Evolutionary conservation across 53 echinoderm and acorn worm species (phyloP), one percentile per base, ranked within the genome.

Genomic region (Stichopus horrens): DNA sequence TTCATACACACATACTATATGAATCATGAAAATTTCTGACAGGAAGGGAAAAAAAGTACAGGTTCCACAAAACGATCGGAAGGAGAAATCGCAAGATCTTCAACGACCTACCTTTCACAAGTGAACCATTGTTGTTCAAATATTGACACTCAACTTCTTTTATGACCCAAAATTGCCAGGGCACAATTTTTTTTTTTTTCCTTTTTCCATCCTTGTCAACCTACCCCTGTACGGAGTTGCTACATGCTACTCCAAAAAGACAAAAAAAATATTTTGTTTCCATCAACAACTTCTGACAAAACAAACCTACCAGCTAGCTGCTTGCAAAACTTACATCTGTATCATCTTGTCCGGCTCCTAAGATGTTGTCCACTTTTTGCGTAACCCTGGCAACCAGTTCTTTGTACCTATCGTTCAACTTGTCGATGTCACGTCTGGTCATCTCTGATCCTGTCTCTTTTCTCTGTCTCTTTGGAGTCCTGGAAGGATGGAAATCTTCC

Each of bases 321-420:
- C 75, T 10, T 37, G 37, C 9, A 75, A 55, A 81, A 81, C 81
- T 81, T 81, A 81, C 81, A 81, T 81, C 81, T 57, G 18, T 7
- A 58, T 57, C 81, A 53, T 53, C 63, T 63, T 20, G 71, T n/a
- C 96, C 93, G 9, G 90, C 95, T 5, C 91, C 82, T 5, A 90
- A 81, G 63, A 96, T 92, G 57, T 77, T 87, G 88, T 96, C 94
- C 75, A 96, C 91, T 52, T 90, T 83, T 0, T 90, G 87, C 11
- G 88, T 88, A 23, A 94, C 94, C 54, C 89, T 91, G 73, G 94
- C 95, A 55, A 92, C 95, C 81, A 97, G 87, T 7, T 92, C 92
- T 4, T 76, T 86, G 90, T 97, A 97, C 20, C 95, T 91, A 5
- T 63, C 76, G 82, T 97, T 95, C 54, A 97, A 83, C 37, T 88